Evolutionary conservation across 2,797 vertebrate species (phyloP).

Genomic region (Sarcophilus harrisii): DNA sequence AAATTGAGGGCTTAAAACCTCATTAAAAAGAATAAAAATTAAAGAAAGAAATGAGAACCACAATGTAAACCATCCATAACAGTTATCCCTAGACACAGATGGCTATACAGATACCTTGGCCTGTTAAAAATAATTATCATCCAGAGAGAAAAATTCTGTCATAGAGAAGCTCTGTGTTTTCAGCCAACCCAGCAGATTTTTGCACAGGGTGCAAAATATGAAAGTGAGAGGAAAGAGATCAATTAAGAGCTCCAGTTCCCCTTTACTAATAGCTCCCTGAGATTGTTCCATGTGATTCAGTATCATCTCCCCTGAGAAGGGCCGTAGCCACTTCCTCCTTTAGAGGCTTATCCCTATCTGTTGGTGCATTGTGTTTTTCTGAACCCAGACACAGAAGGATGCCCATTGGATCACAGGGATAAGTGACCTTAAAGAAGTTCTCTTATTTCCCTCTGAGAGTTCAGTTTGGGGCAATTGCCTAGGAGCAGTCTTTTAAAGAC

Average conservation of each 20-base stretch:
- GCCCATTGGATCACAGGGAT: not conserved
- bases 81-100: slow-evolving; percentile 53
- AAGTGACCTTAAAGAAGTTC: not conserved
- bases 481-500: not conserved
- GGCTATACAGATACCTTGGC: slow-evolving; percentile 39
- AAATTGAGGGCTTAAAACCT: slow-evolving; percentile 53
- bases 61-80: slow-evolving; percentile 46
- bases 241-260: not conserved
- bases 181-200: not conserved
- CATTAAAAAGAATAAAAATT: slow-evolving; percentile 61
- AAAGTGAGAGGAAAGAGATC: not conserved
- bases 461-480: not conserved
- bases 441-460: not conserved
- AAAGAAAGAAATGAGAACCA: slow-evolving; percentile 26
- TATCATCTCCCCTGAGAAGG: not conserved
- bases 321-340: not conserved
- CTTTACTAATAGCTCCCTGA: not conserved
- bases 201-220: not conserved
- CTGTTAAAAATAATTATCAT: slow-evolving; percentile 64
- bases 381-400: not conserved
- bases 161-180: not conserved
- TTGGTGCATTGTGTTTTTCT: not conserved
- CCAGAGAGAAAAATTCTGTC: slow-evolving; percentile 12
- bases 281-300: not conserved
- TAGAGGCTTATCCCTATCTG: not conserved